Base-by-base conservation (phyloP, 2,113 vertebrate genomes). In the Myotis brandtii region DNA sequence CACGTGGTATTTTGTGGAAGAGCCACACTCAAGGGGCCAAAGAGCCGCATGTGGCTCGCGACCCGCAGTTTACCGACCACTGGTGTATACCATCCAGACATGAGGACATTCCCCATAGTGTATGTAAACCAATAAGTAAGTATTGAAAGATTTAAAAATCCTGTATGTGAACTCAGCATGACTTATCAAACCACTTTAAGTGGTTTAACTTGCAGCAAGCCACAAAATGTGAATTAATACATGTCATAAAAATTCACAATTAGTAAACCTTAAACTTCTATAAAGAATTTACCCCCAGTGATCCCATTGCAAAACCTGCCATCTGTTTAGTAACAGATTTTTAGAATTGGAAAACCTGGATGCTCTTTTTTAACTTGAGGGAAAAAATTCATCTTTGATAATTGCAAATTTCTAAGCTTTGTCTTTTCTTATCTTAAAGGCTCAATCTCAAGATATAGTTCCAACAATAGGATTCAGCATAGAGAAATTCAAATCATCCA, bases 401-500 rank as follows among this genome's bases (percentile, higher is more conserved):
- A 84, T 77, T 93, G 11, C 73, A 76, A 18, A 76, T 96, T 91
- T 89, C n/a, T 85, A 82, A 93, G 86, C 64, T 91, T 89, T 86
- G 4, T 86, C 88, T 98, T 97, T 77, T 98, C 20, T 81, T 62
- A 11, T 12, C 84, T 98, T 98, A 80, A 97, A 99, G 99, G 99
- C 99, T 97, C 99, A 99, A 97, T 98, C 98, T 91, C 99, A 99
- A 98, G 99, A 99, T 98, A 99, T 99, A 14, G 99, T 99, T 97
- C 99, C 99, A 95, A 99, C 99, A 32, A 99, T 99, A 98, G 99
- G 99, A 97, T 99, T 99, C 99, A 99, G 98, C 98, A 99, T 99
- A 98, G 99, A 99, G 97, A 99, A 99, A 97, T 99, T 99, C 98
- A 99, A 99, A 98, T 99, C 99, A 14, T 99, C 99, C 64, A 99